A percentile compares a stretch with the other conserved stretches of the same genome.
Evolutionary conservation across 1,140 invertebrate species (phyloP).

Genomic region (Mactra quadrangularis): DNA sequence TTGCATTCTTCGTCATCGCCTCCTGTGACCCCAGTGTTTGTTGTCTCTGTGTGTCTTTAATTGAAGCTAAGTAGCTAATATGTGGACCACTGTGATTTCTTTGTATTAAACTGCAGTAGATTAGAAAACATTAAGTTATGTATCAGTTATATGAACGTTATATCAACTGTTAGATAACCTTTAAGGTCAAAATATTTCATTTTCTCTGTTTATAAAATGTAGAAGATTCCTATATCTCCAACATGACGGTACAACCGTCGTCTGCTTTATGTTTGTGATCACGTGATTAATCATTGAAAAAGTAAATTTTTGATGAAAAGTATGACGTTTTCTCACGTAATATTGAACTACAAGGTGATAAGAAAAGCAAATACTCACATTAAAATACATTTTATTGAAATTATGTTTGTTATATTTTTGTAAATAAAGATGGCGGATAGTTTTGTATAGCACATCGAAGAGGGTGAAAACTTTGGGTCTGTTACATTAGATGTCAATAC

Average conservation of each 20-base stretch:
- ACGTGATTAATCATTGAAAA: conserved; percentile 31
- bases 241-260: not conserved
- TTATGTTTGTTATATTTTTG: conserved; percentile 3
- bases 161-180: conserved; percentile 24
- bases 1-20: too few relatives aligned
- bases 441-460: too few relatives aligned
- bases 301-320: conserved; percentile 27
- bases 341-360: conserved; percentile 23
- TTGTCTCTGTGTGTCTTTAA: too few relatives aligned
- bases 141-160: conserved; percentile 7
- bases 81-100: too few relatives aligned
- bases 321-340: conserved; percentile 43
- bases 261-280: not conserved
- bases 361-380: conserved; percentile 53
- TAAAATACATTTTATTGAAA: conserved; percentile 60
- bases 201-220: not conserved
- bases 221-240: conserved; percentile 18
- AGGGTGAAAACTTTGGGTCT: too few relatives aligned
- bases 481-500: too few relatives aligned
- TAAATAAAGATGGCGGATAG: too few relatives aligned
- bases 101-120: too few relatives aligned
- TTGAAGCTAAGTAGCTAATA: too few relatives aligned
- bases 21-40: too few relatives aligned
- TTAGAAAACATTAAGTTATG: too few relatives aligned
- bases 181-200: not conserved